Percentiles rank a stretch among this genome's conserved stretches.
phyloP scores from a whole-genome alignment of 2,888 invertebrate species.

The Iselma pallidipennis region DNA sequence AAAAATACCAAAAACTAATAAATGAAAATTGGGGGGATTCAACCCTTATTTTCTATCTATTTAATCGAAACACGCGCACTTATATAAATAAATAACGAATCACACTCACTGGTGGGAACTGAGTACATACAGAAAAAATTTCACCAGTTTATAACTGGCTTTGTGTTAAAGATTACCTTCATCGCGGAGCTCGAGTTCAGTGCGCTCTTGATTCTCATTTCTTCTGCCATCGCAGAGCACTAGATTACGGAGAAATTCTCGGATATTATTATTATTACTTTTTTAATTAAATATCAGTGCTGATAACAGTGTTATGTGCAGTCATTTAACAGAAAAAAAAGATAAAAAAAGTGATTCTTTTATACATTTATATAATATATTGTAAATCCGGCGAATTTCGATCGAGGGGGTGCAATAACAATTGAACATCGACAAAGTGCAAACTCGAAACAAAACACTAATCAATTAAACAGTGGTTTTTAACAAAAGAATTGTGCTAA shows the following conservation, averaged over 20 bases:
- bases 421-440: neutral
- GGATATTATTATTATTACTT: neutral
- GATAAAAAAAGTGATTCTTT: too few species aligned
- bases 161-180: constrained; percentile 1
- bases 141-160: neutral
- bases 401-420: neutral
- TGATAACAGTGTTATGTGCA: neutral
- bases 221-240: neutral
- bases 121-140: neutral
- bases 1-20: too few species aligned
- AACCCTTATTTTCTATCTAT: too few species aligned
- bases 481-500: too few species aligned
- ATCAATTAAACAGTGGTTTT: too few species aligned
- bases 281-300: neutral
- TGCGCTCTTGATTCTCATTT: neutral
- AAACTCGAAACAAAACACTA: too few species aligned
- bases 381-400: neutral
- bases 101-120: neutral
- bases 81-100: neutral
- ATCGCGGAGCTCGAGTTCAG: neutral
- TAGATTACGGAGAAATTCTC: neutral
- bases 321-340: too few species aligned
- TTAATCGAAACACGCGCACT: too few species aligned
- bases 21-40: too few species aligned
- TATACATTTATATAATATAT: too few species aligned